Evolutionary conservation across 2,888 invertebrate genomes (phyloP).

Genomic region (Trachelus troglodyta): DNA sequence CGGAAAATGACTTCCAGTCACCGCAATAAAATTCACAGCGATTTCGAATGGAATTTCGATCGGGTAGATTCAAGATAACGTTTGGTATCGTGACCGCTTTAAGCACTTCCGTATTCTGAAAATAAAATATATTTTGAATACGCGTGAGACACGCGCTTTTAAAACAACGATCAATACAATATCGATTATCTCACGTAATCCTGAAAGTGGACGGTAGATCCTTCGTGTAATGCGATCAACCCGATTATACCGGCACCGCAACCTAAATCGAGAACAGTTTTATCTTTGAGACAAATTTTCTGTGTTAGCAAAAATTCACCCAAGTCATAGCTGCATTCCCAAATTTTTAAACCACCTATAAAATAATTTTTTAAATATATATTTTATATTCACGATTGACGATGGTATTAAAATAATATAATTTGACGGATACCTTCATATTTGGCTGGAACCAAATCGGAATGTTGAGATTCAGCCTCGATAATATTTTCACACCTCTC

Average conservation of each 20-base stretch:
- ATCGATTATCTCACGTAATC: constrained; percentile 81
- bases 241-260: constrained; percentile 93
- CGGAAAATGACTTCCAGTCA: constrained; percentile 77
- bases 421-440: constrained; percentile 77
- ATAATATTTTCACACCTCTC: constrained; percentile 63
- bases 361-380: constrained; percentile 30
- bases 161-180: not conserved
- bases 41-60: constrained; percentile 57
- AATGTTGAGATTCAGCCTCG: constrained; percentile 74
- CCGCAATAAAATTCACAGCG: constrained; percentile 72
- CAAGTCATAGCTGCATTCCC: constrained; percentile 93
- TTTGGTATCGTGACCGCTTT: constrained; percentile 85
- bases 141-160: not conserved
- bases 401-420: constrained; percentile 7
- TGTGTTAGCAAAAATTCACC: constrained; percentile 72
- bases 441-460: constrained; percentile 79
- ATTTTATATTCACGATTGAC: constrained; percentile 3
- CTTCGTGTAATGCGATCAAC: constrained; percentile 77
- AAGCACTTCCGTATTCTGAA: constrained; percentile 87
- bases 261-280: constrained; percentile 85
- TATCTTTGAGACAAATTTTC: constrained; percentile 66
- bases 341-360: constrained; percentile 92
- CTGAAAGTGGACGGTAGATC: constrained; percentile 81
- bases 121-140: constrained; percentile 1
- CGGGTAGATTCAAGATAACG: constrained; percentile 74